Conservation (phyloP, 2,888 invertebrate genomes). For the Agonopterix arenella region DNA sequence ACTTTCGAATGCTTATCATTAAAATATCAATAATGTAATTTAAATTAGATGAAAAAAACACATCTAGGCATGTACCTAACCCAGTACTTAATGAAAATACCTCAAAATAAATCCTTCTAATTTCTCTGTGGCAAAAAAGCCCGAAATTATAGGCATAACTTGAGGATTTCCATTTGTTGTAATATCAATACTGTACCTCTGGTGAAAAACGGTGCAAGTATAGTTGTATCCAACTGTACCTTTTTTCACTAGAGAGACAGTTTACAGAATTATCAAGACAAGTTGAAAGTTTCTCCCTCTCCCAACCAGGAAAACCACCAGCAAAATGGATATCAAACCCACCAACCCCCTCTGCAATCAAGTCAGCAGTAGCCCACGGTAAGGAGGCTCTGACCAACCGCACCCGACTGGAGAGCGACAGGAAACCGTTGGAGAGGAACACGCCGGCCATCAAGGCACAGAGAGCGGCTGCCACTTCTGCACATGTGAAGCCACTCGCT, state of each 20-base stretch:
- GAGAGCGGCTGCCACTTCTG: conserved; percentile 79
- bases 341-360: conserved; percentile 51
- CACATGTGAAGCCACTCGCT: conserved; percentile 78
- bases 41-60: no score
- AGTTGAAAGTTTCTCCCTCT: not conserved
- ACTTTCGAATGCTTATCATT: no score
- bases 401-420: conserved; percentile 68
- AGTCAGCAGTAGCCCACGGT: conserved; percentile 73
- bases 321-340: conserved; percentile 32
- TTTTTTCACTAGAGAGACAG: no score
- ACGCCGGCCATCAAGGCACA: conserved; percentile 84
- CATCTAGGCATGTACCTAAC: no score
- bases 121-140: no score
- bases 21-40: no score
- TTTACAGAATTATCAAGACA: no score
- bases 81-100: no score
- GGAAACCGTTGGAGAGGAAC: conserved; percentile 61
- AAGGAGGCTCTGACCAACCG: conserved; percentile 74
- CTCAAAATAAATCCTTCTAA: no score
- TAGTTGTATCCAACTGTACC: not conserved
- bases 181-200: no score
- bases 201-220: not conserved
- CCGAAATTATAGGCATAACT: no score
- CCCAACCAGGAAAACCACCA: conserved; percentile 30
- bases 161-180: no score